These are phyloP conservation scores for Todus mexicanus DNA, from an alignment of 2,797 vertebrate genomes.

Conservation along the genomic window DNA sequence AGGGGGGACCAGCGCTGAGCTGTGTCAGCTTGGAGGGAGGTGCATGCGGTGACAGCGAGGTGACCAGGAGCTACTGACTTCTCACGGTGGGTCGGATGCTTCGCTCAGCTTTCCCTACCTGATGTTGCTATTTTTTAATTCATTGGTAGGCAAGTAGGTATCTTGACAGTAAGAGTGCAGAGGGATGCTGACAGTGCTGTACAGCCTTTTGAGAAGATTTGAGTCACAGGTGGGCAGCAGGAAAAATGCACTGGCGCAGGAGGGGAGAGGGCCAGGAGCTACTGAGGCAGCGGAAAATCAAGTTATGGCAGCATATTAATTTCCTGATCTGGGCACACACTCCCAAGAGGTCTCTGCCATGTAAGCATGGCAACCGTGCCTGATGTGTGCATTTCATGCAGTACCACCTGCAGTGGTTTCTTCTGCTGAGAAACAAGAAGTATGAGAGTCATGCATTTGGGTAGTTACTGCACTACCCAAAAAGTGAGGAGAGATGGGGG, in stretches of 20 bases:
- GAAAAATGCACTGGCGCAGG: neutral
- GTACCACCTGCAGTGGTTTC: neutral
- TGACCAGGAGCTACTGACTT: neutral
- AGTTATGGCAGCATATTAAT: neutral
- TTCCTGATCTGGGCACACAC: neutral
- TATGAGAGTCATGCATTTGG: neutral
- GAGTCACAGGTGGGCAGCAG: neutral
- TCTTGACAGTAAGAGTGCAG: accelerated
- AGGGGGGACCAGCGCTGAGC: accelerated
- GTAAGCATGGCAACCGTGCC: accelerated
- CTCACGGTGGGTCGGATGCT: neutral
- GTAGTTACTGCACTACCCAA: neutral
- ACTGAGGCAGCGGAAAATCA: neutral
- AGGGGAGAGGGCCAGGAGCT: neutral
- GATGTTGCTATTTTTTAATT: neutral
- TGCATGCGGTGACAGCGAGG: accelerated
- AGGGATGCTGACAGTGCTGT: neutral
- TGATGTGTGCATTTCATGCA: neutral
- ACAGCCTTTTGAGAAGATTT: neutral
- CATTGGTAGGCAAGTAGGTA: neutral
- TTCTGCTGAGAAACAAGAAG: neutral
- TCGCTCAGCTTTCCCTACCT: neutral
- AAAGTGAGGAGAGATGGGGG: neutral
- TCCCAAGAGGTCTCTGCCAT: neutral
- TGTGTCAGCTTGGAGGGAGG: neutral